A percentile compares a stretch with the other conserved stretches of the same genome.
These are phyloP conservation scores for Horisme vitalbata DNA, from an alignment of 2,888 invertebrate genomes.

Conservation along the genomic window DNA sequence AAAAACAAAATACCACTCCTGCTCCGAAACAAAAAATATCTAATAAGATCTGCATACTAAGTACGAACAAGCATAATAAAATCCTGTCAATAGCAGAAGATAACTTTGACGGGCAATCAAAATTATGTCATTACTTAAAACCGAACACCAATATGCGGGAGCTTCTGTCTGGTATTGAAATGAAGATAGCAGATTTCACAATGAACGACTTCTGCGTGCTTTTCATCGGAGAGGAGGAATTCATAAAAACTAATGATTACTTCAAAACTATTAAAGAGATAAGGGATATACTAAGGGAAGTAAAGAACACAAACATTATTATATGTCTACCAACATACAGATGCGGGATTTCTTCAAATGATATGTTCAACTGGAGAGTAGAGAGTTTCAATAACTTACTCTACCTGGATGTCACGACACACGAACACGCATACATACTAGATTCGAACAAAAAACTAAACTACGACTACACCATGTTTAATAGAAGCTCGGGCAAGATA, in stretches of 20 bases:
- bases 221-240: slow-evolving; percentile 4
- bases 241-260: not conserved
- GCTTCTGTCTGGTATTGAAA: not conserved
- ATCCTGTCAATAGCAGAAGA: slow-evolving; percentile 3
- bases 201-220: slow-evolving; percentile 2
- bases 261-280: not conserved
- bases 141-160: not conserved
- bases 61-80: no score
- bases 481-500: not conserved
- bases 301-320: slow-evolving; percentile 2
- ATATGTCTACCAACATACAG: slow-evolving; percentile 15
- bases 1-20: no score
- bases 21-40: no score
- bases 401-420: slow-evolving; percentile 5
- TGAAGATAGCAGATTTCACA: not conserved
- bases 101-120: not conserved
- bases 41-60: no score
- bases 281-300: not conserved
- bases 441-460: no score
- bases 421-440: slow-evolving; percentile 13
- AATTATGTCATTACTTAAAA: not conserved
- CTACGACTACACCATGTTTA: no score
- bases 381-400: no score
- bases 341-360: not conserved
- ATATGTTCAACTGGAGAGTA: slow-evolving; percentile 21